Evolutionary conservation across 1,140 invertebrate species (phyloP).

Genomic region (Neoseiulus cucumeris): DNA sequence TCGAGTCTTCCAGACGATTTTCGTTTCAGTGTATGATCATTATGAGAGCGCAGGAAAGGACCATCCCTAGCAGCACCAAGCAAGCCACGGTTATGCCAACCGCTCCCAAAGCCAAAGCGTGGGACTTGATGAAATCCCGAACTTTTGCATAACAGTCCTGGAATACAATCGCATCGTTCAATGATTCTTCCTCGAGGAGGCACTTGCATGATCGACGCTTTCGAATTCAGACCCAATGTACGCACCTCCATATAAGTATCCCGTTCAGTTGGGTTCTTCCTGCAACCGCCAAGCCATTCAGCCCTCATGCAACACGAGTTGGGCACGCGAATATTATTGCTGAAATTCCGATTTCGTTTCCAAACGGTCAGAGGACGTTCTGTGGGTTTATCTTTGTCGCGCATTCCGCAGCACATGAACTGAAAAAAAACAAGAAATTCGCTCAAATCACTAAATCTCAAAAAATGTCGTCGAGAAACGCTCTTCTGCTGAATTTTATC

Average conservation of each 20-base stretch:
- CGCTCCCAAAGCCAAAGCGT: slow-evolving; percentile 3
- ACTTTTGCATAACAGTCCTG: not conserved
- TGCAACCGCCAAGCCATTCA: slow-evolving; percentile 10
- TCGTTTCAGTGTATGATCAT: slow-evolving; percentile 17
- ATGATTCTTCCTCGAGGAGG: too few species aligned
- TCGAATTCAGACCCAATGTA: too few species aligned
- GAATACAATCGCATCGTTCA: not conserved
- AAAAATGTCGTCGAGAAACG: not conserved
- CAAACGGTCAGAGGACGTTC: slow-evolving; percentile 44
- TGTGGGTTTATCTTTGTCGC: slow-evolving; percentile 21
- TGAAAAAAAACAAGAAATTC: slow-evolving; percentile 26
- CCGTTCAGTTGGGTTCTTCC: slow-evolving; percentile 14
- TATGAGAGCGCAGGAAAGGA: slow-evolving; percentile 21
- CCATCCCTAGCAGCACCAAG: slow-evolving; percentile 20
- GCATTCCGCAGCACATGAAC: slow-evolving; percentile 63
- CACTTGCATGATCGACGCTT: too few species aligned
- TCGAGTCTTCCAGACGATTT: too few species aligned
- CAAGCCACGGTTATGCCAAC: not conserved
- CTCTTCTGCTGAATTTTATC: too few species aligned
- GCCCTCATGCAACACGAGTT: slow-evolving; percentile 42
- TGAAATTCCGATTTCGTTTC: slow-evolving; percentile 30
- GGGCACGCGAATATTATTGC: slow-evolving; percentile 39
- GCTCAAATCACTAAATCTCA: too few species aligned
- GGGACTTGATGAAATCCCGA: not conserved
- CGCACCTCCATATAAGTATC: slow-evolving; percentile 20